Evolutionary conservation across 2,113 vertebrate genomes (phyloP), one percentile per base, ranked within the genome.

Genomic region (Oryzias curvinotus): DNA sequence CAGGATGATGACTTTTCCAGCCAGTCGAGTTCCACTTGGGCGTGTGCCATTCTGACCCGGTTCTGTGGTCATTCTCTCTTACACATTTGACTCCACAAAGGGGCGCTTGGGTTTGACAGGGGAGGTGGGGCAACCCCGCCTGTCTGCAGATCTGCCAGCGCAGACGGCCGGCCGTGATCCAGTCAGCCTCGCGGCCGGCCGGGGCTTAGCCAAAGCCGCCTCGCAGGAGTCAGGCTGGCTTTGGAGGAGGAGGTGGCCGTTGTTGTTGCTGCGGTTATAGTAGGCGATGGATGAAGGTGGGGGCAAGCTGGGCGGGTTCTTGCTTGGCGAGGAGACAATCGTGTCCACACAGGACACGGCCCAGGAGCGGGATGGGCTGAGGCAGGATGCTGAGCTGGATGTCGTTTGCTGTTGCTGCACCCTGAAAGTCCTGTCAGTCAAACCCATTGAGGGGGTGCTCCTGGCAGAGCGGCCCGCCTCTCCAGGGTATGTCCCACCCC

Each of bases 31-130:
- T 28, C 26, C 26, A 28, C 26, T 5, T 28, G 26, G 26, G 6
- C 6, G 26, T 36, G 36, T 36, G 10, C 36, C 12, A 10, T 12
- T 36, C 36, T 10, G 12, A 36, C 8, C 8, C 36, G 8, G 36
- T 36, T 36, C 36, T 36, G 36, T 36, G 0, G 8, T 36, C 8
- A 12, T 12, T 36, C 36, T 18, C 47, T n/a, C n/a, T n/a, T 89
- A 99, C 81, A 99, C 97, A 76, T 99, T 99, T 79, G 97, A 98
- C 93, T 99, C 97, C 73, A 99, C 96, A 87, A 99, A 99, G 16
- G 97, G 96, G 94, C 96, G 95, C 95, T 98, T 99, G 94, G 97
- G 96, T 96, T 99, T 99, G 91, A 99, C 95, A 73, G 97, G 96
- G 76, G 97, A 96, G 4, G 94, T 95, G 55, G 96, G 94, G 81